Percentiles rank a stretch among this genome's conserved stretches.
These are phyloP conservation scores for Aphaenogaster rudis DNA, from an alignment of 1,140 invertebrate species.

Conservation along the genomic window DNA sequence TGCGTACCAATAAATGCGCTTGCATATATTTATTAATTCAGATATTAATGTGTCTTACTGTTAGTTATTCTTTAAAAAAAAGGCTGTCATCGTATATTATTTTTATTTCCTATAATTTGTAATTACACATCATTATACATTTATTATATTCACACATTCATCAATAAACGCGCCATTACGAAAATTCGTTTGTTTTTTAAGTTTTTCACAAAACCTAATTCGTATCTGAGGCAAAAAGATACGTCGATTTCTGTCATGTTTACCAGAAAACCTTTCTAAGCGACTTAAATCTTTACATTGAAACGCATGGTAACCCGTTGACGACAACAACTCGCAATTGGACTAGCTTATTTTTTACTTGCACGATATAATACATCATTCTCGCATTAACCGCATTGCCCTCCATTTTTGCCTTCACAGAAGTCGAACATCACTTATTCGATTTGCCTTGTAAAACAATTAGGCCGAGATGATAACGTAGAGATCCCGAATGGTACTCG, in stretches of 20 bases:
- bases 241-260: background rate
- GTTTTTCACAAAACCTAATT: background rate
- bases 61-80: background rate
- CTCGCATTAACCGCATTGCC: constrained; percentile 42
- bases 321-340: constrained; percentile 32
- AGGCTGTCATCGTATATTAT: background rate
- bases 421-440: constrained; percentile 65
- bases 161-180: background rate
- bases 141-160: background rate
- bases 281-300: background rate
- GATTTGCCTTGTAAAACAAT: constrained; percentile 63
- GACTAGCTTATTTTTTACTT: constrained; percentile 27
- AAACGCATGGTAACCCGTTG: background rate
- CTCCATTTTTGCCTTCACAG: constrained; percentile 55
- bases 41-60: background rate
- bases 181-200: background rate
- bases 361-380: constrained; percentile 15
- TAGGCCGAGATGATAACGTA: constrained; percentile 33
- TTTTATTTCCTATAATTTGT: background rate
- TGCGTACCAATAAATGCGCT: background rate
- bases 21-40: constrained; percentile 1
- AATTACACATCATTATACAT: background rate
- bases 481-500: background rate
- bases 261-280: background rate
- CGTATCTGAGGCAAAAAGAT: background rate